Percentiles rank a stretch among this genome's conserved stretches.
Conservation (phyloP, 2,113 vertebrate species). For the Anguilla japonica region DNA sequence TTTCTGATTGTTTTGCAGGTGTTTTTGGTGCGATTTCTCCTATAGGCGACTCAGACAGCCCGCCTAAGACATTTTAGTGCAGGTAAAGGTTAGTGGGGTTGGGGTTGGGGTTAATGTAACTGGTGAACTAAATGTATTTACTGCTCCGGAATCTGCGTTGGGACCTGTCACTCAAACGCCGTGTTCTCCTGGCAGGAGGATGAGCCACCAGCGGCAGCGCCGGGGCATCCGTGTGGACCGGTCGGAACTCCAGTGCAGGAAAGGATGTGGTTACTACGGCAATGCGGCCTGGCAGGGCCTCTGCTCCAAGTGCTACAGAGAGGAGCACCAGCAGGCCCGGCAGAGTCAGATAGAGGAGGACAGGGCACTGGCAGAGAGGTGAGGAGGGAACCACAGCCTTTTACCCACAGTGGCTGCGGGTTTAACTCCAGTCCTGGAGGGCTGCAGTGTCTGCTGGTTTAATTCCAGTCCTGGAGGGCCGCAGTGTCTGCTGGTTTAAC, state of each 20-base stretch:
- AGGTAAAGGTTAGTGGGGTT: no score
- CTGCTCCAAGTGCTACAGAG: conserved; percentile 95
- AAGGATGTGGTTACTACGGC: conserved; percentile 95
- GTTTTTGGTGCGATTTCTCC: no score
- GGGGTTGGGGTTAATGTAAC: no score
- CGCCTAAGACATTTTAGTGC: no score
- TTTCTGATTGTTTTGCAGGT: no score
- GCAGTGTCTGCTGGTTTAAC: no score
- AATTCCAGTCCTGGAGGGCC: no score
- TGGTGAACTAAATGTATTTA: not conserved
- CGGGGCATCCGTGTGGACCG: conserved; percentile 92
- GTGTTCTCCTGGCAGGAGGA: conserved; percentile 66
- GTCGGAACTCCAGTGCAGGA: conserved; percentile 91
- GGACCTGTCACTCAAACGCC: not conserved
- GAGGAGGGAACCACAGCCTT: conserved; percentile 25
- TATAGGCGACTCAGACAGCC: no score
- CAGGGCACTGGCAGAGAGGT: conserved; percentile 91
- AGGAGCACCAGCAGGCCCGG: conserved; percentile 84
- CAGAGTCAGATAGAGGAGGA: conserved; percentile 96
- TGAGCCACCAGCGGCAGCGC: conserved; percentile 84
- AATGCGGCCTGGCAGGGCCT: conserved; percentile 90
- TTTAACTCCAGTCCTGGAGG: no score
- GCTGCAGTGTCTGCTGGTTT: no score
- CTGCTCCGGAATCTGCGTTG: not conserved
- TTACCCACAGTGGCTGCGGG: no score